A percentile compares a stretch with the other conserved stretches of the same genome.
Conservation (phyloP, 1,140 invertebrate species). For the Subanguina moxae region DNA sequence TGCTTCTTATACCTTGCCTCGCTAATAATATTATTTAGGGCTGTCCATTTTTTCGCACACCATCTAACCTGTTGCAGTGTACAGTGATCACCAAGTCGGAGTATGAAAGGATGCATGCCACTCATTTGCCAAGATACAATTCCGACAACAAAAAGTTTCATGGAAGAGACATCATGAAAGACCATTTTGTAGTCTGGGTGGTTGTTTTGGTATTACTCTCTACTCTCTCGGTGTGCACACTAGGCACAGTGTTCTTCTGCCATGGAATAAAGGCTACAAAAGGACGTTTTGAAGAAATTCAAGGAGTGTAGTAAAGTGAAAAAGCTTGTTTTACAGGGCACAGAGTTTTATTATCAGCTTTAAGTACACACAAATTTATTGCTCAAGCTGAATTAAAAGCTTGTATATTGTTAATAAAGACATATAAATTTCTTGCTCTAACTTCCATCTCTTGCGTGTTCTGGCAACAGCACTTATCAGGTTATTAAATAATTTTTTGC, state of each 20-base stretch:
- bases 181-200: slow-evolving; percentile 23
- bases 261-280: slow-evolving; percentile 46
- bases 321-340: background rate
- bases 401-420: too few species aligned
- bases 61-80: slow-evolving; percentile 42
- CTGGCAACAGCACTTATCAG: too few species aligned
- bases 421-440: too few species aligned
- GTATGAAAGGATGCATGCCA: slow-evolving; percentile 25
- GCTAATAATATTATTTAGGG: slow-evolving; percentile 21
- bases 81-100: slow-evolving; percentile 42
- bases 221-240: slow-evolving; percentile 16
- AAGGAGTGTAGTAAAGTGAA: slow-evolving; percentile 29
- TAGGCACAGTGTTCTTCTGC: slow-evolving; percentile 47
- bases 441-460: too few species aligned
- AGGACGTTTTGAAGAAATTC: slow-evolving; percentile 36
- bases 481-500: too few species aligned
- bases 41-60: slow-evolving; percentile 52
- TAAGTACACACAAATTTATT: too few species aligned
- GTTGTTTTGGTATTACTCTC: slow-evolving; percentile 18
- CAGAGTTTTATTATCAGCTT: too few species aligned
- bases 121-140: background rate
- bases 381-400: too few species aligned
- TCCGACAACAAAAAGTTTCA: background rate
- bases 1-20: slow-evolving; percentile 10
- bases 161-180: slow-evolving; percentile 10